Conservation (phyloP, 2,888 invertebrate species). For the Diaphora mendica region DNA sequence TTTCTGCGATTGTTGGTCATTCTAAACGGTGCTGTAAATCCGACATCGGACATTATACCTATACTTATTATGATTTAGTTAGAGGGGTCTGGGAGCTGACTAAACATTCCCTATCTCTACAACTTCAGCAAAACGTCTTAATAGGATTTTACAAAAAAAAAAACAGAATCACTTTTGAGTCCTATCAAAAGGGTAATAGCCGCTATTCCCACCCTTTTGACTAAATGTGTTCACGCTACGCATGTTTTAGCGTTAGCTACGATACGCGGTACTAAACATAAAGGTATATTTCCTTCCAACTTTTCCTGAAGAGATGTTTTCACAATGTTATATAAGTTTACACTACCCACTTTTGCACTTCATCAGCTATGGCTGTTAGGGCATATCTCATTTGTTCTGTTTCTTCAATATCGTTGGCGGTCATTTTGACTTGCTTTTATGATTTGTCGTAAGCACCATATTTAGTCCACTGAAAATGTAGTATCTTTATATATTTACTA, state of each 20-base stretch:
- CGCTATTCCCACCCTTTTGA: neutral
- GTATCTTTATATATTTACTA: neutral
- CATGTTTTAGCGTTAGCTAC: too few relatives aligned
- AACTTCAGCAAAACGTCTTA: neutral
- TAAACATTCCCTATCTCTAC: neutral
- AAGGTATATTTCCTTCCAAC: neutral
- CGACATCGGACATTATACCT: neutral
- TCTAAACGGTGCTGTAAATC: neutral
- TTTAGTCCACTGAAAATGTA: slow-evolving; percentile 17
- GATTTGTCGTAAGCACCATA: neutral
- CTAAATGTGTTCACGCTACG: neutral
- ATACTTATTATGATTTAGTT: neutral
- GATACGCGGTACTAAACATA: neutral
- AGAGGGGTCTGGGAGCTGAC: neutral
- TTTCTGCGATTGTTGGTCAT: neutral
- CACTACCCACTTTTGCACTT: slow-evolving; percentile 64
- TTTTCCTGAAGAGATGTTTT: neutral
- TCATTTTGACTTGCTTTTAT: slow-evolving; percentile 25
- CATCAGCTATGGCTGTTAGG: slow-evolving; percentile 64
- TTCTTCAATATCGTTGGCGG: slow-evolving; percentile 35
- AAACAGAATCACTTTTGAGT: neutral
- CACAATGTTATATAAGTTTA: slow-evolving; percentile 3
- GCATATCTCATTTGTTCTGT: slow-evolving; percentile 57
- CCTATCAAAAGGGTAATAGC: neutral
- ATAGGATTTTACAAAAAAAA: neutral